Evolutionary conservation across 2,888 invertebrate genomes (phyloP), one percentile per base, ranked within the genome.

Genomic region (Zygaena filipendulae): DNA sequence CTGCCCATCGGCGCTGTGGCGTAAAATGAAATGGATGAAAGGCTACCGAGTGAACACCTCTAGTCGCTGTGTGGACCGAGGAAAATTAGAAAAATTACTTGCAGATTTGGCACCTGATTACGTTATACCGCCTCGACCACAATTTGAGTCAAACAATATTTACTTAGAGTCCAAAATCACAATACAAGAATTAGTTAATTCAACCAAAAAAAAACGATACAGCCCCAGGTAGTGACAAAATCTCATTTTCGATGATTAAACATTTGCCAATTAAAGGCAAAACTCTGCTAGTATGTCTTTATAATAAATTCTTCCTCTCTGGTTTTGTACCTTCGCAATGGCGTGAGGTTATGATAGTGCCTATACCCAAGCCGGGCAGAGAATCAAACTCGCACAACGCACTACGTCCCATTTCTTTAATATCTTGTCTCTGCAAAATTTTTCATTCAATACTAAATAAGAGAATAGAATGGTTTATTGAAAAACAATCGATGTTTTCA

Each of bases 371-470:
- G 29, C 25, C 29, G 3, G 23, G 23, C 4, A 21, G 16, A 3
- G 25, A 30, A 3, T 9, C 20, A 25, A 12, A 13, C 5, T 27
- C 11, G 4, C n/a, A 11, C 7, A 21, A 14, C 7, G 11, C 19
- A 5, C 19, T 32, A 19, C 20, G 35, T 18, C 33, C 38, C 2
- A 38, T 36, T 25, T 27, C 30, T 6, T 13, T 32, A 3, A 30
- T 36, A n/a, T 36, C 40, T n/a, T 44, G 43, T 23, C n/a, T 38
- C 4, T 42, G 39, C 7, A 41, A 41, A 25, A 35, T 35, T 20
- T 39, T 45, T 25, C 40, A 44, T 9, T 16, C 28, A 1, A 40
- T 42, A 14, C 4, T 41, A 6, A 30, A 28, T 12, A 39, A 35
- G 21, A 27, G 35, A n/a, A 29, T 41, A 24, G 40, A 41, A 21